Conservation (phyloP, 2,113 vertebrate species). For the Rhea americana region DNA sequence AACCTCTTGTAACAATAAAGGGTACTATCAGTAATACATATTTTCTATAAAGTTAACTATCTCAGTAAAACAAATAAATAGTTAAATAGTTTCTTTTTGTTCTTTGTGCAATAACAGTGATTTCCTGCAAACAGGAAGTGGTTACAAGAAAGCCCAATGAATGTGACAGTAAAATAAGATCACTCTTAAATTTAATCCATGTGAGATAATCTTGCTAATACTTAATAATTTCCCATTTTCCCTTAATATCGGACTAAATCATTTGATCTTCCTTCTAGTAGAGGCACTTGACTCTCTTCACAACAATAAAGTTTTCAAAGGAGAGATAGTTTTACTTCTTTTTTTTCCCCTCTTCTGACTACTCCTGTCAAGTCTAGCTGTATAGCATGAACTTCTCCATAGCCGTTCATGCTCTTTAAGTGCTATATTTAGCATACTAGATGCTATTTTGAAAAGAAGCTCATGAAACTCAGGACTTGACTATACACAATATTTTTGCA, state of each 20-base stretch:
- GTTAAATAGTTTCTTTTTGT: neutral
- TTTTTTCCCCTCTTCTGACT: neutral
- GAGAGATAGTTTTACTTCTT: neutral
- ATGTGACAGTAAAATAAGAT: neutral
- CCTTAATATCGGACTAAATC: neutral
- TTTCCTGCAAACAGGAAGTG: neutral
- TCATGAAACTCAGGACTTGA: neutral
- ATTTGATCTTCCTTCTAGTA: neutral
- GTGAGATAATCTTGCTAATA: neutral
- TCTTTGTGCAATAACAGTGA: neutral
- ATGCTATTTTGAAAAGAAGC: neutral
- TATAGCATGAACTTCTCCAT: neutral
- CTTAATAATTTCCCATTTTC: neutral
- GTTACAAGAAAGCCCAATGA: neutral
- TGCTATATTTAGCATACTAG: neutral
- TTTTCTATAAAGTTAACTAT: neutral
- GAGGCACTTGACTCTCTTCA: neutral
- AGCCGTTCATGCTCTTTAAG: neutral
- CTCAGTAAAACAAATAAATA: neutral
- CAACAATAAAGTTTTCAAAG: neutral
- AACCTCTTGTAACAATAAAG: neutral
- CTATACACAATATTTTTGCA: rapidly evolving
- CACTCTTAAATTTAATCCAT: neutral
- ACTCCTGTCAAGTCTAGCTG: neutral
- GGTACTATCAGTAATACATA: neutral